These are phyloP conservation scores for Tachycineta bicolor DNA, from an alignment of 2,113 vertebrate genomes.

Conservation along the genomic window DNA sequence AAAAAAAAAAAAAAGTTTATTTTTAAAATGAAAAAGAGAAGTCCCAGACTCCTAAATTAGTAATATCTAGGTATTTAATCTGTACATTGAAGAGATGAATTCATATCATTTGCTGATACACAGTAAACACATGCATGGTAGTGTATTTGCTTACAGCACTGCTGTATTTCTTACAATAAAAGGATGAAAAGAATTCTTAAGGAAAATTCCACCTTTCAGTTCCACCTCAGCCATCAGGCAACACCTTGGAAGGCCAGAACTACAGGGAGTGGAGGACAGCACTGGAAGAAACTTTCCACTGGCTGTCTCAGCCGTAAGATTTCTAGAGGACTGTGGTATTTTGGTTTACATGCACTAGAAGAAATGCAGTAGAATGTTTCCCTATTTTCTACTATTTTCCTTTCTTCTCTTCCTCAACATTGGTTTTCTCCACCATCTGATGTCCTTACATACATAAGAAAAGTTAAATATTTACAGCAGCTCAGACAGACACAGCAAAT, in stretches of 20 bases:
- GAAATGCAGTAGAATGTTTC: not conserved
- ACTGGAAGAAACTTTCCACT: not conserved
- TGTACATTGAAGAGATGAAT: not conserved
- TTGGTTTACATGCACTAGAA: not conserved
- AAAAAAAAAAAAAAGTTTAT: accelerated
- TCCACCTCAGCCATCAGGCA: not conserved
- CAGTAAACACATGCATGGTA: not conserved
- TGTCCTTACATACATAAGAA: not conserved
- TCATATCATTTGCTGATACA: not conserved
- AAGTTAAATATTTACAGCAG: not conserved
- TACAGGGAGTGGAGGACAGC: not conserved
- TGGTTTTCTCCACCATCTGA: not conserved
- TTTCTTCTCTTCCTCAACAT: not conserved
- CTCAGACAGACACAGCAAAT: not conserved
- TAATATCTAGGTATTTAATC: not conserved
- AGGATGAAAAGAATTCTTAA: not conserved
- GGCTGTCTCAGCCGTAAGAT: accelerated
- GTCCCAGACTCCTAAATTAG: not conserved
- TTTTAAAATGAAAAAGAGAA: not conserved
- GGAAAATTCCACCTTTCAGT: not conserved
- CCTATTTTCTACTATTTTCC: not conserved
- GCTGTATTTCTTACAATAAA: not conserved
- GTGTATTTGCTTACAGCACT: not conserved
- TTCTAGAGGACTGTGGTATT: not conserved
- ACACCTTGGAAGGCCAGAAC: accelerated